Percentiles rank a stretch among this genome's conserved stretches.
Conservation (phyloP, 2,888 invertebrate species). For the Eretmocerus hayati region DNA sequence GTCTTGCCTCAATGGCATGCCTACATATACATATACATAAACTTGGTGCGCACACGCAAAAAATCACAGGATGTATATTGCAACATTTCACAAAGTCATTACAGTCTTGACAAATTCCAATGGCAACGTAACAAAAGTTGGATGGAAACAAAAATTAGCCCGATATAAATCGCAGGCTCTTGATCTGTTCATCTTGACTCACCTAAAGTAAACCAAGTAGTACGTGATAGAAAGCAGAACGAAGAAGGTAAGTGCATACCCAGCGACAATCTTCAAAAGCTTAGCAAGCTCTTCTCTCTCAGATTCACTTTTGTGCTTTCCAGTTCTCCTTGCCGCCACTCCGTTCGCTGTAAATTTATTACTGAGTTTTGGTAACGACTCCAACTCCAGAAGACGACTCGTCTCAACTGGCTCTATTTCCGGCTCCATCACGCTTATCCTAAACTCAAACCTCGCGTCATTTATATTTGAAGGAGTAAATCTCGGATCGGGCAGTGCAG, state of each 20-base stretch:
- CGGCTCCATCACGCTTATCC: conserved; percentile 1
- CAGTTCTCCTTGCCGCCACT: conserved; percentile 38
- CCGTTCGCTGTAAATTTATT: too few relatives aligned
- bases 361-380: conserved; percentile 50
- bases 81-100: too few relatives aligned
- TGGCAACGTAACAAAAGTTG: too few relatives aligned
- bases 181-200: too few relatives aligned
- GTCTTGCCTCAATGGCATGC: too few relatives aligned
- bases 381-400: conserved; percentile 47
- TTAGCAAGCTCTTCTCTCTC: conserved; percentile 46
- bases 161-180: too few relatives aligned
- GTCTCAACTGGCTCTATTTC: conserved; percentile 27
- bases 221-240: conserved; percentile 51
- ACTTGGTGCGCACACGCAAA: too few relatives aligned
- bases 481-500: not conserved
- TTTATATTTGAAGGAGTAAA: not conserved
- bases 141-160: too few relatives aligned
- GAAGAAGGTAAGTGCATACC: conserved; percentile 53
- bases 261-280: conserved; percentile 52
- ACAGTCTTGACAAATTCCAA: too few relatives aligned
- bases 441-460: not conserved
- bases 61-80: too few relatives aligned
- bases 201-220: conserved; percentile 51
- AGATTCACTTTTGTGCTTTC: conserved; percentile 23
- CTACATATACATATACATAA: too few relatives aligned